phyloP scores from a whole-genome alignment of 2,113 vertebrate species.

The Stigmatopora argus region DNA sequence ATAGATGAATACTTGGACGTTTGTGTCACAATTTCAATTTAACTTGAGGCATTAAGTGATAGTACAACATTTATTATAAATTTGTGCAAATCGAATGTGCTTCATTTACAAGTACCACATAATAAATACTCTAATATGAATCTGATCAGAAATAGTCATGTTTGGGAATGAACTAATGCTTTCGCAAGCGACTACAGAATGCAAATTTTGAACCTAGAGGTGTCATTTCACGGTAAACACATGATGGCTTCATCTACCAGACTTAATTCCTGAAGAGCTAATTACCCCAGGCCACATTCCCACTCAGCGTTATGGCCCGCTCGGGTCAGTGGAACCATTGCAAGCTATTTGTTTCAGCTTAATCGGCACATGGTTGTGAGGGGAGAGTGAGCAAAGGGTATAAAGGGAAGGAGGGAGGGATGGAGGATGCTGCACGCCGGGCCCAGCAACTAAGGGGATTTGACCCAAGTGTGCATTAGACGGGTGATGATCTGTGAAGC shows the following conservation, averaged over 20 bases:
- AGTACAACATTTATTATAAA: no score
- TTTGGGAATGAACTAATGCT: not conserved
- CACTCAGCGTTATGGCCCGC: not conserved
- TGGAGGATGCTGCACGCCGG: conserved; percentile 9
- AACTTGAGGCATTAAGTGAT: no score
- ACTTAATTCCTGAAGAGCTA: conserved; percentile 1
- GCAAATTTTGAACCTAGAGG: not conserved
- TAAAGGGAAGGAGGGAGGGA: not conserved
- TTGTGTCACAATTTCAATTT: no score
- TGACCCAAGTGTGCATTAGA: conserved; percentile 73
- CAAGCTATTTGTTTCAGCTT: conserved; percentile 54
- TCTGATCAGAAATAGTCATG: not conserved
- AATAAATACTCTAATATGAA: not conserved
- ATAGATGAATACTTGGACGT: no score
- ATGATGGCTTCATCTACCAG: not conserved
- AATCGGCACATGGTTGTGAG: conserved; percentile 38
- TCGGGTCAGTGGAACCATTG: conserved; percentile 34
- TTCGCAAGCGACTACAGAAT: not conserved
- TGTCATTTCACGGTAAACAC: conserved; percentile 1
- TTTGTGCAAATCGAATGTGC: no score
- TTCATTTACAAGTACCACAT: not conserved
- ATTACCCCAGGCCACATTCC: not conserved
- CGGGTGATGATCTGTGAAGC: conserved; percentile 73
- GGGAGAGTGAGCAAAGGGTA: conserved; percentile 9
- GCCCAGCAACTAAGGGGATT: conserved; percentile 58